phyloP scores from a whole-genome alignment of 2,113 vertebrate genomes.

The Hippolais icterina region DNA sequence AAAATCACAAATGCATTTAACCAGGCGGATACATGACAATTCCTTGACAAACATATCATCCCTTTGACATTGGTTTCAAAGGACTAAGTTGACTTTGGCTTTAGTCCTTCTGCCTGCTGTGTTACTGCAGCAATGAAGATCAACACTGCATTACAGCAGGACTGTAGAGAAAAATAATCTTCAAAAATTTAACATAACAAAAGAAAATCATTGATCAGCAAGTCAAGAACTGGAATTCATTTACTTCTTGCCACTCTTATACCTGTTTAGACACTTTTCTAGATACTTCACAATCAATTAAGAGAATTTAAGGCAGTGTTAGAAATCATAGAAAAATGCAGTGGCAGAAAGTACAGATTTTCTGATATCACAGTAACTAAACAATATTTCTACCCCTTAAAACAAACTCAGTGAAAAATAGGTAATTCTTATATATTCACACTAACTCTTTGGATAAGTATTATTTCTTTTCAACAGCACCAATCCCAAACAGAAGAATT shows the following conservation, averaged over 20 bases:
- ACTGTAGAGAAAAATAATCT: not conserved
- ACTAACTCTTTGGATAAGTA: not conserved
- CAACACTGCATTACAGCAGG: not conserved
- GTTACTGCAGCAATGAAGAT: not conserved
- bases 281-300: not conserved
- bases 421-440: not conserved
- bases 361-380: not conserved
- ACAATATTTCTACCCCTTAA: not conserved
- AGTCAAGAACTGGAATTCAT: not conserved
- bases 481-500: not conserved
- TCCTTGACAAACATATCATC: not conserved
- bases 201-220: not conserved
- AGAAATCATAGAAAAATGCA: not conserved
- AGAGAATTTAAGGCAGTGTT: not conserved
- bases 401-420: not conserved
- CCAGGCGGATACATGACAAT: not conserved
- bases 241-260: not conserved
- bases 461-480: not conserved
- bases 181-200: not conserved
- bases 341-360: not conserved
- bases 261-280: not conserved
- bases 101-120: not conserved
- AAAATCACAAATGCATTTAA: conserved; percentile 32
- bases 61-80: not conserved
- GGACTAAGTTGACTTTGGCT: conserved; percentile 19